These are phyloP conservation scores for Callitettix versicolor DNA, from an alignment of 1,140 invertebrate species.

Conservation along the genomic window DNA sequence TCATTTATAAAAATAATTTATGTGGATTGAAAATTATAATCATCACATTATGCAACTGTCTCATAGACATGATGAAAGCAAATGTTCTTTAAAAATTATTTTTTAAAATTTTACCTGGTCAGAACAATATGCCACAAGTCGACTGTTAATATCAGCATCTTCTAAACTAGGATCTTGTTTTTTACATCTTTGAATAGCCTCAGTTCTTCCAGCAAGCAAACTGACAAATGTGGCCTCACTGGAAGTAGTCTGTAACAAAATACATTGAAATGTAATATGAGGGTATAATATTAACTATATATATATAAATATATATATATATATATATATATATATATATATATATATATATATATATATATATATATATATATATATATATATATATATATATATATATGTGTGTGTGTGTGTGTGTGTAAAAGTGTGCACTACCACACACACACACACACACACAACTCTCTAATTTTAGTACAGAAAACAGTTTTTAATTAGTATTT, in stretches of 20 bases:
- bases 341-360: neutral
- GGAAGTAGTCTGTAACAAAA: slow-evolving; percentile 55
- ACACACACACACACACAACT: no score
- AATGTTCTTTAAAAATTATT: no score
- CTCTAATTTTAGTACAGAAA: no score
- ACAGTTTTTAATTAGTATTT: no score
- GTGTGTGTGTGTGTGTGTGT: neutral
- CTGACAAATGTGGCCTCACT: slow-evolving; percentile 87
- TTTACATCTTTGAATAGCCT: slow-evolving; percentile 60
- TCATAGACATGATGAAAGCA: neutral
- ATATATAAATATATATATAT: neutral
- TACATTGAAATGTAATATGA: no score
- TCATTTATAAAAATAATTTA: neutral
- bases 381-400: neutral
- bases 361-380: neutral
- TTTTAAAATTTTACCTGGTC: slow-evolving; percentile 52
- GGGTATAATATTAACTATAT: neutral
- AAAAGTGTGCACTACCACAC: neutral
- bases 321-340: neutral
- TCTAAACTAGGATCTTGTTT: slow-evolving; percentile 58
- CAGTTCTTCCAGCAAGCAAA: slow-evolving; percentile 78
- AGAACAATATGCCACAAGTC: slow-evolving; percentile 90
- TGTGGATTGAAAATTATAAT: neutral
- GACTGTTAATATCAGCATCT: slow-evolving; percentile 80
- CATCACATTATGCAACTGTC: neutral